Percentiles rank a stretch among this genome's conserved stretches.
phyloP scores from a whole-genome alignment of 2,888 invertebrate species.

The Pyralis farinalis region DNA sequence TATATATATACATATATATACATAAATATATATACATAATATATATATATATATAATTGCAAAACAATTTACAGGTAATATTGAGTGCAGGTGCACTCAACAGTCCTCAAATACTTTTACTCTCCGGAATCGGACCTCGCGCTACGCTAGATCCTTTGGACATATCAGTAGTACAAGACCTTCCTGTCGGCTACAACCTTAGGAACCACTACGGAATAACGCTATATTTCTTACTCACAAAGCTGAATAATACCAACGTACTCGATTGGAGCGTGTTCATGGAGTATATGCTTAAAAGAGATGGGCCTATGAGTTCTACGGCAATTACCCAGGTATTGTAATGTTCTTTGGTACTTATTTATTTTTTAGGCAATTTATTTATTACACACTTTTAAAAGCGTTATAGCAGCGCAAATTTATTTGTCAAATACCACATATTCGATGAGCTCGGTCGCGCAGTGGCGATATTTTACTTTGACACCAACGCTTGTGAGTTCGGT shows the following conservation, averaged over 20 bases:
- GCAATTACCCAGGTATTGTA: slow-evolving; percentile 83
- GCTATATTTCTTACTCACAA: slow-evolving; percentile 66
- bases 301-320: slow-evolving; percentile 82
- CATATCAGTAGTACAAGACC: slow-evolving; percentile 78
- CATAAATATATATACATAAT: too few species aligned
- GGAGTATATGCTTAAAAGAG: slow-evolving; percentile 75
- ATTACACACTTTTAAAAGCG: too few species aligned
- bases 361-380: too few species aligned
- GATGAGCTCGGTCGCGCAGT: too few species aligned
- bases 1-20: too few species aligned
- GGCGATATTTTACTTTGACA: too few species aligned
- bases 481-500: too few species aligned
- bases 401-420: too few species aligned
- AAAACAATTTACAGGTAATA: slow-evolving; percentile 58
- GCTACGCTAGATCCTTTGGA: slow-evolving; percentile 68
- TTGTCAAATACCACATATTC: too few species aligned
- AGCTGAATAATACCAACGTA: slow-evolving; percentile 63
- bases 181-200: slow-evolving; percentile 83
- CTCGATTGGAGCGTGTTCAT: slow-evolving; percentile 80
- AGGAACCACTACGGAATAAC: slow-evolving; percentile 83
- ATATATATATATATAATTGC: too few species aligned
- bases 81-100: slow-evolving; percentile 83
- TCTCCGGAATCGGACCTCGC: slow-evolving; percentile 83
- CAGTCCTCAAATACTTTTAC: slow-evolving; percentile 82
- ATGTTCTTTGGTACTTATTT: too few species aligned